phyloP scores from a whole-genome alignment of 2,797 vertebrate genomes.

The Sciurus vulgaris region DNA sequence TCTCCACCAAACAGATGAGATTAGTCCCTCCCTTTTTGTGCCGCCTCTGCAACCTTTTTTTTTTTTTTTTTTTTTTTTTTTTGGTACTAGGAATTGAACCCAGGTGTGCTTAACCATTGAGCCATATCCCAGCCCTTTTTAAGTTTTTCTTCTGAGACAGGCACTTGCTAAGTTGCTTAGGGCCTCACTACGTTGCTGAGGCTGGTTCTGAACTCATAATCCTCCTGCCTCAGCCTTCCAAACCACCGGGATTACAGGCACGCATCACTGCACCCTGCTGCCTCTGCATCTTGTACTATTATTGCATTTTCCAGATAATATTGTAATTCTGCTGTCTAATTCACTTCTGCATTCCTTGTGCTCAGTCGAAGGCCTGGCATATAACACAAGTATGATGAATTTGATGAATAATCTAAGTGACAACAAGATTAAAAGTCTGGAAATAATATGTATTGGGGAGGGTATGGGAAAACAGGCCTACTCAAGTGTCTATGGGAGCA shows the following conservation, averaged over 20 bases:
- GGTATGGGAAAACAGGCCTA: neutral
- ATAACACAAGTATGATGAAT: neutral
- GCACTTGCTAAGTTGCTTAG: too few species aligned
- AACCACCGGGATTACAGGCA: too few species aligned
- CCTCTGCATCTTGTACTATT: neutral
- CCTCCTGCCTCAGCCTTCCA: too few species aligned
- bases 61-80: too few species aligned
- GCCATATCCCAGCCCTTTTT: too few species aligned
- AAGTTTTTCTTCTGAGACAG: too few species aligned
- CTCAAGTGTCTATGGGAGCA: neutral
- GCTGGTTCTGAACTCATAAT: too few species aligned
- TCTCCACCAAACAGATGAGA: neutral
- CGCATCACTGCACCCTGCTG: neutral
- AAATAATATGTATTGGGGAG: neutral
- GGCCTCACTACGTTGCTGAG: too few species aligned
- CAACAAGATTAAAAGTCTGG: neutral
- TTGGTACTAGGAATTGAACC: too few species aligned
- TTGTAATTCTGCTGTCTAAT: neutral
- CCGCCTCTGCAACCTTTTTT: neutral
- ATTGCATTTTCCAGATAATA: constrained; percentile 17
- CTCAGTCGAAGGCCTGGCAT: neutral
- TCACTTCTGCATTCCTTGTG: neutral
- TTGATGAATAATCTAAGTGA: neutral
- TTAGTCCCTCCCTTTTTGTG: neutral
- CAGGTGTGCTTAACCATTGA: too few species aligned